Evolutionary conservation across 2,888 invertebrate genomes (phyloP).

Genomic region (Pecten maximus): DNA sequence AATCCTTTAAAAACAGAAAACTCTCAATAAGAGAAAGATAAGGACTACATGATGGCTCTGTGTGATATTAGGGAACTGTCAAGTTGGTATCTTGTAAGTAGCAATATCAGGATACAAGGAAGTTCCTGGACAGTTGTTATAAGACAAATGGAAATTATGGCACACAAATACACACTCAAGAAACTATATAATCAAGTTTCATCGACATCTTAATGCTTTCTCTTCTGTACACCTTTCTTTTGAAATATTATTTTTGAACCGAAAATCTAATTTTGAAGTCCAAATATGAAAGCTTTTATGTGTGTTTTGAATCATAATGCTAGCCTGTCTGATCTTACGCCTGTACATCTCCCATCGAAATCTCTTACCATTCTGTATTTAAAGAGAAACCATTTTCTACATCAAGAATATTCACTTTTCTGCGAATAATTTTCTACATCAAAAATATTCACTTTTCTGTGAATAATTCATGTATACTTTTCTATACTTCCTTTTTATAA

Average conservation of each 20-base stretch:
- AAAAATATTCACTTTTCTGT: neutral
- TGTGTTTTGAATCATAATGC: neutral
- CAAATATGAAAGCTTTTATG: conserved; percentile 15
- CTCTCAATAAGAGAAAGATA: too few species aligned
- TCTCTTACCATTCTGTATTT: neutral
- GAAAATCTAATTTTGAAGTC: conserved; percentile 7
- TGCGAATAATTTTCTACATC: neutral
- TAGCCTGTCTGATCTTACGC: neutral
- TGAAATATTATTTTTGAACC: neutral
- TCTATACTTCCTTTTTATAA: too few species aligned
- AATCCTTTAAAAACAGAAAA: too few species aligned
- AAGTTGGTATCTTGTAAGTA: neutral
- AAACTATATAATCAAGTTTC: neutral
- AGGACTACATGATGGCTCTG: too few species aligned
- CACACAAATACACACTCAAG: too few species aligned
- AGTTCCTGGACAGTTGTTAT: neutral
- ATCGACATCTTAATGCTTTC: neutral
- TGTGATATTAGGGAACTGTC: neutral
- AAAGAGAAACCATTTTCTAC: neutral
- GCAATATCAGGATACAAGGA: neutral
- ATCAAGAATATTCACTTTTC: neutral
- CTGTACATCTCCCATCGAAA: neutral
- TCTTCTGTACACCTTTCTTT: neutral
- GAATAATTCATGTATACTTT: too few species aligned
- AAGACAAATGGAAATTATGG: neutral